phyloP scores from a whole-genome alignment of 2,888 invertebrate species.

The Ectemnius continuus region DNA sequence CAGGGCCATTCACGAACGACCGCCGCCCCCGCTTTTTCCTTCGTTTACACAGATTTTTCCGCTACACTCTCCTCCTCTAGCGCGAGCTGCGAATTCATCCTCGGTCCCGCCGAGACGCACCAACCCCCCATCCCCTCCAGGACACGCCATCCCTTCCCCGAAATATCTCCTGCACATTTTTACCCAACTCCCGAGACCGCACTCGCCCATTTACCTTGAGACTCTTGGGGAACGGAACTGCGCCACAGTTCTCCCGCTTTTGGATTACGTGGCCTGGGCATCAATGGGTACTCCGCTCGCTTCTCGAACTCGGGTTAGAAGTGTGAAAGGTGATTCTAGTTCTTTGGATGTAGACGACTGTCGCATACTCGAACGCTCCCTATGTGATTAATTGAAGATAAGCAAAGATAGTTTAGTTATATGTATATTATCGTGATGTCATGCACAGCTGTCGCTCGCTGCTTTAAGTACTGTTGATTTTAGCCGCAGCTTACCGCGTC shows the following conservation, averaged over 20 bases:
- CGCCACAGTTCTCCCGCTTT: too few relatives aligned
- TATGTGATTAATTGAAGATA: background rate
- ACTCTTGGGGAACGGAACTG: too few relatives aligned
- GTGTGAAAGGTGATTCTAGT: background rate
- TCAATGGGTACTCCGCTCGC: too few relatives aligned
- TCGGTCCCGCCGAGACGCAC: conserved; percentile 27
- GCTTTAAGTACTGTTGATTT: conserved; percentile 16
- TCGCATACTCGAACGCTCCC: background rate
- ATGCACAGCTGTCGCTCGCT: background rate
- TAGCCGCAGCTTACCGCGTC: conserved; percentile 14
- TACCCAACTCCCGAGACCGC: too few relatives aligned
- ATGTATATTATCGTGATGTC: background rate
- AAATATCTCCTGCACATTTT: too few relatives aligned
- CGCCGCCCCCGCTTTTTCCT: conserved; percentile 21
- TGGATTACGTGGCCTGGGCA: too few relatives aligned
- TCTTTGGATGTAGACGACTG: background rate
- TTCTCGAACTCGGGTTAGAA: too few relatives aligned
- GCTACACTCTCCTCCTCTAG: background rate
- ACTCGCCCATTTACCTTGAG: too few relatives aligned
- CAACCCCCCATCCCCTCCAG: conserved; percentile 22
- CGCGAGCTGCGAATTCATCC: conserved; percentile 39
- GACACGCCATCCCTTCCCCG: too few relatives aligned
- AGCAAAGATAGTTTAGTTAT: background rate
- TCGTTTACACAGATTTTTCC: conserved; percentile 35
- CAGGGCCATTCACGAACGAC: conserved; percentile 51